Conservation (phyloP, 2,888 invertebrate species). For the Cephalotes varians region DNA sequence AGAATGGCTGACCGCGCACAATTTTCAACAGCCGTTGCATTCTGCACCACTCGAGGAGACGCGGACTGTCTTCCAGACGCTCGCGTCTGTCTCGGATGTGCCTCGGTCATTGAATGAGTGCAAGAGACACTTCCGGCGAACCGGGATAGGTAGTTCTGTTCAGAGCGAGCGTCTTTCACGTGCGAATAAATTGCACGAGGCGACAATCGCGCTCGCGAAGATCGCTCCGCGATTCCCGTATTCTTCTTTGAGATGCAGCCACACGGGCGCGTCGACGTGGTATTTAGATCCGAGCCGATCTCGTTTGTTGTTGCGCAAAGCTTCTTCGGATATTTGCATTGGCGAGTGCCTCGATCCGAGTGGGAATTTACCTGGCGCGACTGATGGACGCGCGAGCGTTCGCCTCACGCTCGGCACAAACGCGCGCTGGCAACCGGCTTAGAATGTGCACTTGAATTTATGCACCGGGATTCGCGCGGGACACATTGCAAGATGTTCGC, state of each 20-base stretch:
- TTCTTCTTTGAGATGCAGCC: constrained; percentile 62
- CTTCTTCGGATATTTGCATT: constrained; percentile 77
- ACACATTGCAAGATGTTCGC: constrained; percentile 55
- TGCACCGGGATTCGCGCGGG: constrained; percentile 53
- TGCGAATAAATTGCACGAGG: constrained; percentile 67
- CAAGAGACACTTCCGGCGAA: constrained; percentile 35
- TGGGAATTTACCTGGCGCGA: constrained; percentile 73
- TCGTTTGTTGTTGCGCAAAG: constrained; percentile 75
- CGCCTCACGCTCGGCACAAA: constrained; percentile 56
- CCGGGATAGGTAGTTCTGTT: neutral
- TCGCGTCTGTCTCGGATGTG: constrained; percentile 3
- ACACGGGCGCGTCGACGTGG: constrained; percentile 69
- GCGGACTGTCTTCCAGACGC: constrained; percentile 17
- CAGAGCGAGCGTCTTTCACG: constrained; percentile 19
- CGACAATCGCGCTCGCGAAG: constrained; percentile 38
- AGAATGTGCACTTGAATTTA: constrained; percentile 44
- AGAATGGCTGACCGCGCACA: constrained; percentile 6
- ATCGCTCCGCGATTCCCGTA: constrained; percentile 41
- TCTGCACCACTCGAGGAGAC: neutral
- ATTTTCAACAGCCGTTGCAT: constrained; percentile 19
- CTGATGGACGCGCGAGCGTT: constrained; percentile 18
- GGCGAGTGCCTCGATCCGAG: constrained; percentile 75
- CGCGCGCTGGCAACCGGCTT: constrained; percentile 53
- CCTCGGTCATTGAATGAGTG: constrained; percentile 6
- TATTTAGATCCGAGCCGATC: constrained; percentile 73